Evolutionary conservation across 2,797 vertebrate genomes (phyloP).

Genomic region (Trematomus bernacchii): DNA sequence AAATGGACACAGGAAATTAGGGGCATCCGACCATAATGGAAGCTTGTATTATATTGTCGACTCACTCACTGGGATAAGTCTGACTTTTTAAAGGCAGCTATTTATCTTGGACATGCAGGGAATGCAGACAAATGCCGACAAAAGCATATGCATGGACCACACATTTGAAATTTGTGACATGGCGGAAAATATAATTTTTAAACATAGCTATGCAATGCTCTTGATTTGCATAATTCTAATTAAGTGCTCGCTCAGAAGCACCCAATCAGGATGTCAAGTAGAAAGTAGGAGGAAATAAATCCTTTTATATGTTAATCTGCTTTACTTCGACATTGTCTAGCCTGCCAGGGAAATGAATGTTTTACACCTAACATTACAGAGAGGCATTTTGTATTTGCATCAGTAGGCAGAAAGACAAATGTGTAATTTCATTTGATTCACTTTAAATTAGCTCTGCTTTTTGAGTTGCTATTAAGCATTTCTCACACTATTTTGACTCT

Average conservation of each 20-base stretch:
- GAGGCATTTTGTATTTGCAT: constrained; percentile 43
- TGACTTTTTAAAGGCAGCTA: background rate
- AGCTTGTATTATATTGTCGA: background rate
- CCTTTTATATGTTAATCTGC: constrained; percentile 78
- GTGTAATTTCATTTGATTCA: constrained; percentile 44
- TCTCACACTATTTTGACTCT: constrained; percentile 38
- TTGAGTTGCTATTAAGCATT: constrained; percentile 24
- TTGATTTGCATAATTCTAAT: constrained; percentile 82
- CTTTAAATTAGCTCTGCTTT: constrained; percentile 50
- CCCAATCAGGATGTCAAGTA: constrained; percentile 65
- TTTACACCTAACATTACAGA: constrained; percentile 58
- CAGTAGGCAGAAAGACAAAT: constrained; percentile 47
- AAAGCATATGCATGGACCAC: constrained; percentile 2
- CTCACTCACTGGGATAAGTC: constrained; percentile 8
- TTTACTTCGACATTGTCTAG: constrained; percentile 59
- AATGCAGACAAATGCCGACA: background rate
- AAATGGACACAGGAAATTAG: constrained; percentile 47
- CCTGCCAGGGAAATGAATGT: constrained; percentile 63
- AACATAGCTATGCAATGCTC: constrained; percentile 57
- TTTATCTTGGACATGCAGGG: background rate
- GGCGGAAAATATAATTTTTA: constrained; percentile 31
- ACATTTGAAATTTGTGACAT: constrained; percentile 19
- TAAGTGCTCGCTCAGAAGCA: constrained; percentile 66
- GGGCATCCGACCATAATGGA: constrained; percentile 33
- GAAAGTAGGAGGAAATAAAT: constrained; percentile 61